phyloP scores from a whole-genome alignment of 2,888 invertebrate species.

The Oxytorus armatus region DNA sequence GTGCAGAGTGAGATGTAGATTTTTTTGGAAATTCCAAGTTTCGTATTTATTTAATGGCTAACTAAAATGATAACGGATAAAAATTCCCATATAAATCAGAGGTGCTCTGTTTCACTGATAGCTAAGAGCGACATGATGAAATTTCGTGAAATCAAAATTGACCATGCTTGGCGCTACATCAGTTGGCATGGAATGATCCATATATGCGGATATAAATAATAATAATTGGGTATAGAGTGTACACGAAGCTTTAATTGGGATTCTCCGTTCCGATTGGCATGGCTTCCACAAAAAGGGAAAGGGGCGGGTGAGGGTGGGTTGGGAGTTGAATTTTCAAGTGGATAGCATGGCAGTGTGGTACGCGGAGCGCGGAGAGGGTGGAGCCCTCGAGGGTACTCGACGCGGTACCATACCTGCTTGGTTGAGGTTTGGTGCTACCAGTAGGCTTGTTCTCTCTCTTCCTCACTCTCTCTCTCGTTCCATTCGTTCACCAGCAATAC shows the following conservation, averaged over 20 bases:
- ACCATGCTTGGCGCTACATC: too few relatives aligned
- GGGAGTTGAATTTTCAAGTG: slow-evolving; percentile 68
- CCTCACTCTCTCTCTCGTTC: too few relatives aligned
- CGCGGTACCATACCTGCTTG: slow-evolving; percentile 58
- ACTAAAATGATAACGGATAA: too few relatives aligned
- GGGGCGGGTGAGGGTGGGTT: slow-evolving; percentile 30
- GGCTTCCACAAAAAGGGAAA: slow-evolving; percentile 55
- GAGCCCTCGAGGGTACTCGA: slow-evolving; percentile 69
- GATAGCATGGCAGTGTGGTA: slow-evolving; percentile 54
- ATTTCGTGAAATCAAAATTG: too few relatives aligned
- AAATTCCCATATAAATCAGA: too few relatives aligned
- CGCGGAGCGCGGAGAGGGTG: slow-evolving; percentile 63
- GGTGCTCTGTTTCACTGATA: too few relatives aligned
- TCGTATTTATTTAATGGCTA: too few relatives aligned
- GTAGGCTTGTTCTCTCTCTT: slow-evolving; percentile 45
- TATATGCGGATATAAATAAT: slow-evolving; percentile 21
- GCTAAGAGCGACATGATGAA: too few relatives aligned
- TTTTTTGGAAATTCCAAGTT: too few relatives aligned
- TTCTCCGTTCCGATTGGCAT: slow-evolving; percentile 67
- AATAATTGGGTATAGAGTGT: slow-evolving; percentile 37
- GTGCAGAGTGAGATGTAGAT: too few relatives aligned
- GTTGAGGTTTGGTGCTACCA: slow-evolving; percentile 50
- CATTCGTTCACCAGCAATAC: slow-evolving; percentile 62
- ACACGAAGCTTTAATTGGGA: slow-evolving; percentile 69
- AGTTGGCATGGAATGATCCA: neutral